Evolutionary conservation across 1,140 invertebrate species (phyloP), one percentile per base, ranked within the genome.

Genomic region (Leptinotarsa lineolata): DNA sequence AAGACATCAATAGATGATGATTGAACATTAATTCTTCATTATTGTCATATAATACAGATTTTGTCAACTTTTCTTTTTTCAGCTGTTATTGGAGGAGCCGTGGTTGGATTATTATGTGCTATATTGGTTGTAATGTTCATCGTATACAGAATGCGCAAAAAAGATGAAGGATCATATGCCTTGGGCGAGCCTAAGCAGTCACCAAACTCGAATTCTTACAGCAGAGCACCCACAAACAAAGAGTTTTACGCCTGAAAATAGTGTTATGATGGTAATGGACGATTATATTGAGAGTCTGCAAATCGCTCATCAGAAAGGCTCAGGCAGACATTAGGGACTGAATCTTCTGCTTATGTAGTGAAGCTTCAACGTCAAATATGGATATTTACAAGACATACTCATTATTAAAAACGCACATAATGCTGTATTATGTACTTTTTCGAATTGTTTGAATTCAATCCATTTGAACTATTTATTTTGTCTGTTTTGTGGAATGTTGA

Each of bases 61-160:
- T 39, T 30, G 8, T 30, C 24, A 24, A 5, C 24, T n/a, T 64
- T 70, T 76, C 70, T 69, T 78, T 73, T 89, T 91, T 76, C 88
- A 99, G 97, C 97, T 86, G 95, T 99, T 64, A 98, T 99, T 84
- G 97, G 97, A 78, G 97, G 98, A 76, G 96, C 96, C 75, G 97
- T 99, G 69, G 97, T 99, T 16, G 96, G 97, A 59, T 86, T 99
- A 48, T 89, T 99, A 21, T 98, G 96, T 87, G 96, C 97, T 81
- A 98, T 99, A 85, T 89, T 99, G 64, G 93, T 99, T 74, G 96
- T 99, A 63, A 99, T 99, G 97, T 99, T 99, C 88, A 97, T 99
- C 82, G 96, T 97, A 6, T 99, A 99, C 86, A 92, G 98, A 83
- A 99, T 99, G 96, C 91, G 97, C 84, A 99, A 99, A 90, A 99